Evolutionary conservation across 2,888 invertebrate species (phyloP).

Genomic region (Macrophya annulata): DNA sequence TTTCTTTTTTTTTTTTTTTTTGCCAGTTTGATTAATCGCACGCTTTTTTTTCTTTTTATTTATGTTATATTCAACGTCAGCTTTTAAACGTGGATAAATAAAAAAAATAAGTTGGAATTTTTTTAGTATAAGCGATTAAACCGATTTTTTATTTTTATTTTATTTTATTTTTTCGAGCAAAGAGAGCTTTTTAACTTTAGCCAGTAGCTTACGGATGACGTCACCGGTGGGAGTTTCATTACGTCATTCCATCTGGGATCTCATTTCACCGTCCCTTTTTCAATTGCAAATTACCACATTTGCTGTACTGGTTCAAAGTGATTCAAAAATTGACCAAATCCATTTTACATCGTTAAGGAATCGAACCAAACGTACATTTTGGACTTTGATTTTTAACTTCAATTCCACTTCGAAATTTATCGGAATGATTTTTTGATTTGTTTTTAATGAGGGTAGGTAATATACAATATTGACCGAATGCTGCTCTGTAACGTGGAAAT

Average conservation of each 20-base stretch:
- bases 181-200: neutral
- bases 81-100: neutral
- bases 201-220: neutral
- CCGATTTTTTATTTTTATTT: neutral
- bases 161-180: neutral
- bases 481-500: neutral
- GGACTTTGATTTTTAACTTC: neutral
- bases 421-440: neutral
- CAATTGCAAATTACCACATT: constrained; percentile 31
- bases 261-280: neutral
- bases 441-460: neutral
- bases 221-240: constrained; percentile 29
- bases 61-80: neutral
- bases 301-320: constrained; percentile 1
- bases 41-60: neutral
- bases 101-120: neutral
- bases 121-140: neutral
- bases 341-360: neutral
- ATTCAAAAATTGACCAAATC: constrained; percentile 31
- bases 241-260: constrained; percentile 27
- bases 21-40: neutral
- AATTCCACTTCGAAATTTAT: neutral
- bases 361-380: neutral
- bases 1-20: neutral
- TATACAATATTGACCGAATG: neutral